Evolutionary conservation across 2,888 invertebrate species (phyloP).

Genomic region (Lissonota sp.): DNA sequence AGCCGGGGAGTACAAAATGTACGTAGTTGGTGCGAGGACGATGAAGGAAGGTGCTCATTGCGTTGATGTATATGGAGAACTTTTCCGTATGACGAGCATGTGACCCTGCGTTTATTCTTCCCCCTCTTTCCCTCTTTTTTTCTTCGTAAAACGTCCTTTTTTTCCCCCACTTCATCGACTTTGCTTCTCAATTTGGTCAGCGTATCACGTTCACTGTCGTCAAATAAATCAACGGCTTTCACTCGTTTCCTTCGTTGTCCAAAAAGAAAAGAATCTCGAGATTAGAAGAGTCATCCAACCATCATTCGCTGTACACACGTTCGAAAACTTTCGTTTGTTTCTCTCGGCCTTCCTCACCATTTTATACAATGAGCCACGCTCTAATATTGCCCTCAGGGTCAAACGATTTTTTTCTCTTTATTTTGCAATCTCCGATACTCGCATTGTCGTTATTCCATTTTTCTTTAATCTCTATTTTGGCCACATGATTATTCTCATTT

Average conservation of each 20-base stretch:
- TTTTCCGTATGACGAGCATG: conserved; percentile 52
- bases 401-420: background rate
- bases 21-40: conserved; percentile 39
- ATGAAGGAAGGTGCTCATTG: conserved; percentile 41
- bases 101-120: conserved; percentile 48
- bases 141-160: background rate
- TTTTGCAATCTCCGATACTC: background rate
- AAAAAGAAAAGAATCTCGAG: conserved; percentile 60
- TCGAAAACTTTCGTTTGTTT: conserved; percentile 40
- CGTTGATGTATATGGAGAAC: conserved; percentile 26
- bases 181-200: conserved; percentile 76
- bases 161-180: conserved; percentile 38
- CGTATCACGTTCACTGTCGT: conserved; percentile 77
- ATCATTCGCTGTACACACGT: conserved; percentile 5
- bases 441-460: background rate
- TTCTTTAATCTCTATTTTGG: background rate
- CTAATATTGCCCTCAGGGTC: conserved; percentile 19
- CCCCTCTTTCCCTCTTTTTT: background rate
- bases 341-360: conserved; percentile 53
- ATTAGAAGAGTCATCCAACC: conserved; percentile 28
- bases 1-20: background rate
- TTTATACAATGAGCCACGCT: conserved; percentile 30
- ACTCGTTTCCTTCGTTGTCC: conserved; percentile 67
- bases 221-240: conserved; percentile 73
- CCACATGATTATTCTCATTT: background rate